Evolutionary conservation across 1,140 invertebrate species (phyloP).

Genomic region (Ips nitidus): DNA sequence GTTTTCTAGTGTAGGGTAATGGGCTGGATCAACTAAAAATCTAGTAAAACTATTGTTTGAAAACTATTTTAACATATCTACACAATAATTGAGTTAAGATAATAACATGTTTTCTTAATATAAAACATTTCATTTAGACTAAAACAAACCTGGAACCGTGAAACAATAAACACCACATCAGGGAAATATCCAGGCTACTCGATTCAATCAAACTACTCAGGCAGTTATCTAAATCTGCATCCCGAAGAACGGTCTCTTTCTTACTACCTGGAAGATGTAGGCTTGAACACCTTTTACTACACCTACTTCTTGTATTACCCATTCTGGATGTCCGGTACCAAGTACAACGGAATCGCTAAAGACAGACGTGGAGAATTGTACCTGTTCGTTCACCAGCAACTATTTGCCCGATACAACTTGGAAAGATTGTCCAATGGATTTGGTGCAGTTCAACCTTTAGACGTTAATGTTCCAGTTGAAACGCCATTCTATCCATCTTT

Average conservation of each 20-base stretch:
- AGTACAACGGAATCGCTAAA: conserved; percentile 54
- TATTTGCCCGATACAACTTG: conserved; percentile 66
- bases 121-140: conserved; percentile 32
- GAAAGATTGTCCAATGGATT: conserved; percentile 67
- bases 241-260: conserved; percentile 57
- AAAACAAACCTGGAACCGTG: conserved; percentile 52
- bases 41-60: not conserved
- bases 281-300: conserved; percentile 70
- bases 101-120: not conserved
- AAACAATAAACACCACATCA: conserved; percentile 33
- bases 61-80: not conserved
- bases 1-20: not conserved
- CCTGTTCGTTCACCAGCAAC: conserved; percentile 62
- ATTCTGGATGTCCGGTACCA: conserved; percentile 62
- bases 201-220: conserved; percentile 59
- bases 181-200: conserved; percentile 51
- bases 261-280: conserved; percentile 75
- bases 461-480: conserved; percentile 57
- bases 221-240: conserved; percentile 51
- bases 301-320: conserved; percentile 66
- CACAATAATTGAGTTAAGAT: not conserved
- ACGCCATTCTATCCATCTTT: conserved; percentile 68
- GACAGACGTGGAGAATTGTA: conserved; percentile 65
- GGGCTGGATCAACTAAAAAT: not conserved
- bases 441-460: conserved; percentile 61